Conservation (phyloP, 2,797 vertebrate species). For the Sarcoramphus papa region DNA sequence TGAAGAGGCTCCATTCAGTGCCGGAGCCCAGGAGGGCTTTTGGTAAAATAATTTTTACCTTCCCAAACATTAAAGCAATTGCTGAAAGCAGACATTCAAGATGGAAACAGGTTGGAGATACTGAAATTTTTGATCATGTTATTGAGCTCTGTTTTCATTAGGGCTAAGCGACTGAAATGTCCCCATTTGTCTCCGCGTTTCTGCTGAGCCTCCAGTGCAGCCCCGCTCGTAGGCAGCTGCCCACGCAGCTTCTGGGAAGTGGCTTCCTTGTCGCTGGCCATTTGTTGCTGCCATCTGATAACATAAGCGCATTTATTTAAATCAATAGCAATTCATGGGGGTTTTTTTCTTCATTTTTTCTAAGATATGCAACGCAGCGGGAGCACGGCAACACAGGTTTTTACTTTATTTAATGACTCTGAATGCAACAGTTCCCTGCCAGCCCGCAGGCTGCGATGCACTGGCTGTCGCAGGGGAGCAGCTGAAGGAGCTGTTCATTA, state of each 20-base stretch:
- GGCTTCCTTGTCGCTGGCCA: rapidly evolving
- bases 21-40: neutral
- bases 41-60: neutral
- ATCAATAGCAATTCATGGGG: neutral
- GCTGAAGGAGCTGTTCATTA: neutral
- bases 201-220: neutral
- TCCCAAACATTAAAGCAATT: neutral
- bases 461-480: neutral
- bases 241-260: neutral
- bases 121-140: neutral
- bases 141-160: neutral
- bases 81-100: neutral
- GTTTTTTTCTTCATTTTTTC: rapidly evolving
- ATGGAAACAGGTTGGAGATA: neutral
- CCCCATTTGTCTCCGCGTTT: neutral
- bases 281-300: neutral
- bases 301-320: neutral
- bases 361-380: neutral
- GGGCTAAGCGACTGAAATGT: neutral
- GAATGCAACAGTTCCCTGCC: neutral
- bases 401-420: neutral
- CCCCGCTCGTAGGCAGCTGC: neutral
- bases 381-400: neutral
- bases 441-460: rapidly evolving
- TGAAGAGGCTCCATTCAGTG: neutral